Evolutionary conservation across 2,888 invertebrate species (phyloP), one percentile per base, ranked within the genome.

Genomic region (Pterostichus niger): DNA sequence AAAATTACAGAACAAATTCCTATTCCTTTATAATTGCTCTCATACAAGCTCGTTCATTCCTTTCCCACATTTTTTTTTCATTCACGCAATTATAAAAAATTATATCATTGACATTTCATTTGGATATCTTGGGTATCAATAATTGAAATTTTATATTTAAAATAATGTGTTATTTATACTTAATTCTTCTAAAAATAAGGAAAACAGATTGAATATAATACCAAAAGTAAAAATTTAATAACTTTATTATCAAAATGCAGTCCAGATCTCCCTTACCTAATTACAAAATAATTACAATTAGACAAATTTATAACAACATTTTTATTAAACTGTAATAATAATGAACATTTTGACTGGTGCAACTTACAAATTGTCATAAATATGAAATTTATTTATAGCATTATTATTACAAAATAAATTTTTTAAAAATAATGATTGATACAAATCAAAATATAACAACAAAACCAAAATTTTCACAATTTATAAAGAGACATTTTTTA

Each of bases 321-420:
- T 40, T 77, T 77, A 77, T 77, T 77, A 77, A 77, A 77, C 40
- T 77, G 77, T 77, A 77, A 77, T 56, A 77, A 77, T 77, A 77
- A 56, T 49, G 56, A 59, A 77, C 75, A 75, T 56, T 77, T 40
- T 77, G 17, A 35, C 75, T 49, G 56, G 17, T 40, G 56, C 56
- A 77, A 77, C 77, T 77, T 56, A 17, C 77, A 77, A 77, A 77
- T 56, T 77, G 40, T 77, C 77, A 54, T 40, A 77, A 76, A 77
- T 54, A 77, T 56, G 56, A 35, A 40, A 56, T 17, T 15, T 56
- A 40, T 31, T 71, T 15, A 40, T 17, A 71, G 44, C 44, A 71
- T 71, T 40, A 71, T 44, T 44, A 68, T 13, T 40, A 17, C 44
- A 71, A 17, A 44, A 71, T 44, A 44, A 44, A 71, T 13, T 13